A percentile compares a stretch with the other conserved stretches of the same genome.
These are phyloP conservation scores for Pipistrellus pygmaeus DNA, from an alignment of 2,797 vertebrate genomes.

Conservation along the genomic window DNA sequence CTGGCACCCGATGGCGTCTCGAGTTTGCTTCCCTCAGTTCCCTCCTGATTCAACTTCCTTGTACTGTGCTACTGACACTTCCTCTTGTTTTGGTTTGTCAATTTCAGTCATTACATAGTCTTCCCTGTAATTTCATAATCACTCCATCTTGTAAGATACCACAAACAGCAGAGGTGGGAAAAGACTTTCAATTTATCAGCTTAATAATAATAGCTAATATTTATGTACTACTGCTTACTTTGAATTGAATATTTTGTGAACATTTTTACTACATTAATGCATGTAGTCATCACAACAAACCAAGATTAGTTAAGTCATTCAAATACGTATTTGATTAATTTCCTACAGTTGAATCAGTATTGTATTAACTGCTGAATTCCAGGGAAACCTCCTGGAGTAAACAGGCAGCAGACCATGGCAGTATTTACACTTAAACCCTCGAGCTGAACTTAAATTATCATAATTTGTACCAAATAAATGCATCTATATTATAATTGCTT, in stretches of 20 bases:
- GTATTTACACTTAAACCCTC: not conserved
- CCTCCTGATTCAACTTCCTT: constrained; percentile 41
- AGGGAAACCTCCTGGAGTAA: constrained; percentile 3
- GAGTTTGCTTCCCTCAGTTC: not conserved
- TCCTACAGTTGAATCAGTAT: not conserved
- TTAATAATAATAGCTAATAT: not conserved
- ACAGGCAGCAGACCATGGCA: not conserved
- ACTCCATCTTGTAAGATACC: not conserved
- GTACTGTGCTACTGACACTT: not conserved
- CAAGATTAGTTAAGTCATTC: not conserved
- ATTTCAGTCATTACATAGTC: constrained; percentile 46
- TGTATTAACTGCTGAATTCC: not conserved
- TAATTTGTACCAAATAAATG: not conserved
- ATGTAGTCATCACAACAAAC: not conserved
- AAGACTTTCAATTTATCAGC: not conserved
- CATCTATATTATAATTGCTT: not conserved
- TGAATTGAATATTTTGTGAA: constrained; percentile 4
- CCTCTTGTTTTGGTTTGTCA: constrained; percentile 54
- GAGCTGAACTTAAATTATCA: not conserved
- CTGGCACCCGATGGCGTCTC: not conserved
- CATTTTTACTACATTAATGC: not conserved
- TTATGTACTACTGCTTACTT: not conserved
- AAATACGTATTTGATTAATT: constrained; percentile 2
- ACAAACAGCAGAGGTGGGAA: not conserved
- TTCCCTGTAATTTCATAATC: constrained; percentile 58